These are phyloP conservation scores for Morone saxatilis DNA, from an alignment of 2,113 vertebrate species.

Conservation along the genomic window DNA sequence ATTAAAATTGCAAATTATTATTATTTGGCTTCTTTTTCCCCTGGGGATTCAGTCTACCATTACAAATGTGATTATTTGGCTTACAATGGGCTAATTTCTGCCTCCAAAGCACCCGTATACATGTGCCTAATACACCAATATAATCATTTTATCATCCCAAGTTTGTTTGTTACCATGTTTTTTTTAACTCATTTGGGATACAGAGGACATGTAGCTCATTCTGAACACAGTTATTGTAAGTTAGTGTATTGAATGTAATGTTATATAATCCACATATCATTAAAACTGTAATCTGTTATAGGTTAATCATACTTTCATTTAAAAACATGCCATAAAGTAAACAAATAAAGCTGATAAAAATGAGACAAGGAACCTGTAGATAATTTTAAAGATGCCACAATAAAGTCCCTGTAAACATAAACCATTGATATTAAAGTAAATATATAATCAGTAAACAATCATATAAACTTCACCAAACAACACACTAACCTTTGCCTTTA, in stretches of 20 bases:
- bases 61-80: neutral
- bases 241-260: neutral
- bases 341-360: neutral
- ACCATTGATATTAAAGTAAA: neutral
- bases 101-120: neutral
- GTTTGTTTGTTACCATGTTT: too few species aligned
- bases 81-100: neutral
- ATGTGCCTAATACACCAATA: too few species aligned
- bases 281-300: neutral
- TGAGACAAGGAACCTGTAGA: neutral
- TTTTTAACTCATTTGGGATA: neutral
- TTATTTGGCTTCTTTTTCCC: too few species aligned
- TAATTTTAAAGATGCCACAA: neutral
- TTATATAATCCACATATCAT: neutral
- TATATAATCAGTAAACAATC: neutral
- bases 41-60: neutral
- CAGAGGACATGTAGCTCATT: neutral
- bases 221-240: too few species aligned
- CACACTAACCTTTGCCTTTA: slow-evolving; percentile 63
- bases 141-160: too few species aligned
- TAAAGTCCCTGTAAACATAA: neutral
- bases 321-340: neutral
- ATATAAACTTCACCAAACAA: neutral
- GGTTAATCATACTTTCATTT: too few species aligned
- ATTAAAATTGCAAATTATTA: neutral